These are phyloP conservation scores for Naja naja DNA, from an alignment of 2,113 vertebrate genomes.

Conservation along the genomic window DNA sequence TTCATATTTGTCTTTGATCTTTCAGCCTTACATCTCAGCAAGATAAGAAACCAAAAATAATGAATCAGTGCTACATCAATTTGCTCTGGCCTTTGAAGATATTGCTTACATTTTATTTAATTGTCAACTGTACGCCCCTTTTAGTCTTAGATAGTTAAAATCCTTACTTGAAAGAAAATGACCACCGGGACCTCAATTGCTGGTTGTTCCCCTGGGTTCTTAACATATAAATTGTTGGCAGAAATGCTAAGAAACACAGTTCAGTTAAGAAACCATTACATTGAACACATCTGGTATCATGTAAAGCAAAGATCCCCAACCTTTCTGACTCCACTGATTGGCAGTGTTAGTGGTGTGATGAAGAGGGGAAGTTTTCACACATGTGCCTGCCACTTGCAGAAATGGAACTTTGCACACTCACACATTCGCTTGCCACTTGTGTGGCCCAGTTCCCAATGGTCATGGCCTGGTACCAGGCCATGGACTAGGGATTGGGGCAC, in stretches of 20 bases:
- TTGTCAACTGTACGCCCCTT: neutral
- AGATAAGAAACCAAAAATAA: neutral
- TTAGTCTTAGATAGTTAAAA: neutral
- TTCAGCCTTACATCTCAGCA: neutral
- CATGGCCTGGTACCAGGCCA: rapidly evolving
- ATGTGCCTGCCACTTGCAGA: too few species aligned
- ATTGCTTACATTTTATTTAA: neutral
- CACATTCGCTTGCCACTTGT: neutral
- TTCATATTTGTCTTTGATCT: neutral
- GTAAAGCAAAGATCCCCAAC: neutral
- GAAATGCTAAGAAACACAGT: neutral
- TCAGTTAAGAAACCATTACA: neutral
- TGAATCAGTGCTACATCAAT: neutral
- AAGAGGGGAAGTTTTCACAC: neutral
- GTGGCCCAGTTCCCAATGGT: neutral
- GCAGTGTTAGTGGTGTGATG: neutral
- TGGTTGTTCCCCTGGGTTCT: neutral
- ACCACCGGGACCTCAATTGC: neutral
- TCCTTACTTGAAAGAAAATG: neutral
- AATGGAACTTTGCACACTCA: too few species aligned
- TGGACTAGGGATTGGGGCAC: neutral
- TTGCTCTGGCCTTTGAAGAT: neutral
- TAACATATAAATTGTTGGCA: neutral
- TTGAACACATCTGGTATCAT: neutral
- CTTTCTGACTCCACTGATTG: neutral